phyloP scores from a whole-genome alignment of 2,888 invertebrate species.

The Pilophorus perplexus region DNA sequence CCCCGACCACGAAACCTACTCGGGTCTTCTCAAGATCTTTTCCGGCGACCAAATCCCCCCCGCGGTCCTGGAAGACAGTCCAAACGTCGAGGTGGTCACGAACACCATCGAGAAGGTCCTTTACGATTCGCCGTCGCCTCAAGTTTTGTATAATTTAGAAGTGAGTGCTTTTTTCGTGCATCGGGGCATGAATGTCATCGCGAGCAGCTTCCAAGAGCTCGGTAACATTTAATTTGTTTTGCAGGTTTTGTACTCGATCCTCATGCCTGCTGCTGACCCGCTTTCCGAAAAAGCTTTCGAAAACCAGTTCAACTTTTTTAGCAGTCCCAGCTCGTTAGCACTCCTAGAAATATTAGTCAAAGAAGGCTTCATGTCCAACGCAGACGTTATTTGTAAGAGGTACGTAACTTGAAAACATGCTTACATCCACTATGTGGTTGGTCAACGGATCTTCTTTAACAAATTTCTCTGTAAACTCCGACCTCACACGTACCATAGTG shows the following conservation, averaged over 20 bases:
- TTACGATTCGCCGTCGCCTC: conserved; percentile 68
- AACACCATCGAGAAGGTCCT: conserved; percentile 63
- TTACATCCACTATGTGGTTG: no score
- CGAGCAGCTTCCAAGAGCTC: background rate
- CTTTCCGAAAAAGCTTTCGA: conserved; percentile 70
- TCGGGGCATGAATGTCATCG: no score
- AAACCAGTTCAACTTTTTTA: conserved; percentile 68
- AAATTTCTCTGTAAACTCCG: background rate
- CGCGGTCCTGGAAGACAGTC: background rate
- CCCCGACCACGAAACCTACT: conserved; percentile 42
- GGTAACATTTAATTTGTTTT: conserved; percentile 34
- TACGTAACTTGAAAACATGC: conserved; percentile 48
- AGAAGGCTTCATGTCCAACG: conserved; percentile 76
- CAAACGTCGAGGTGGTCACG: background rate
- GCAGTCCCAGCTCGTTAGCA: conserved; percentile 64
- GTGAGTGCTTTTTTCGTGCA: conserved; percentile 55
- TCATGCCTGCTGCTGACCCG: conserved; percentile 87
- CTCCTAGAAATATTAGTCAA: conserved; percentile 79
- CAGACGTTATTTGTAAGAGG: conserved; percentile 72
- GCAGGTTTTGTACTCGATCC: conserved; percentile 78
- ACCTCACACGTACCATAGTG: no score
- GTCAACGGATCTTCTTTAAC: no score
- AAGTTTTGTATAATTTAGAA: conserved; percentile 72
- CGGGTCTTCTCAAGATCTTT: conserved; percentile 38
- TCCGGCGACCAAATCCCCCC: conserved; percentile 18